A percentile compares a stretch with the other conserved stretches of the same genome.
phyloP scores from a whole-genome alignment of 2,888 invertebrate species.

The Synanthedon tipuliformis region DNA sequence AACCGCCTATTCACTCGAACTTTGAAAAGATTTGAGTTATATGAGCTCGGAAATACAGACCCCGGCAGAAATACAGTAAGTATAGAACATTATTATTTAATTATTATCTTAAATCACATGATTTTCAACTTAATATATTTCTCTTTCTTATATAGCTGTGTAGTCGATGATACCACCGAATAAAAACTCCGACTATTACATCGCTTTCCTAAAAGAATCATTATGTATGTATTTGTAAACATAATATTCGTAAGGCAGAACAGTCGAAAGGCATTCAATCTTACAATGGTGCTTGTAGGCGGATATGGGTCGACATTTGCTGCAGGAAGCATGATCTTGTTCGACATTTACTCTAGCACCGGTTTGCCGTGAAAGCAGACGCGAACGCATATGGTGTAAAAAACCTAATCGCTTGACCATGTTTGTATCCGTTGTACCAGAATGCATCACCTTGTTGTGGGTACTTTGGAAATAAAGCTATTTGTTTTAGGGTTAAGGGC shows the following conservation, averaged over 20 bases:
- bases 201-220: too few species aligned
- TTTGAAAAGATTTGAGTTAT: too few species aligned
- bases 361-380: slow-evolving; percentile 33
- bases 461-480: not conserved
- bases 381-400: slow-evolving; percentile 7
- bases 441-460: not conserved
- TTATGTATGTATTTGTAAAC: not conserved
- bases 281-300: slow-evolving; percentile 12
- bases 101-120: too few species aligned
- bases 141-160: too few species aligned
- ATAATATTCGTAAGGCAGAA: not conserved
- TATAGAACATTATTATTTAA: too few species aligned
- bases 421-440: not conserved
- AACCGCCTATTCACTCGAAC: too few species aligned
- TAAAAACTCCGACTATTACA: too few species aligned
- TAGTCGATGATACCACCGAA: too few species aligned
- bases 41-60: too few species aligned
- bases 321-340: slow-evolving; percentile 22
- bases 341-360: slow-evolving; percentile 5
- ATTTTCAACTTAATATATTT: too few species aligned
- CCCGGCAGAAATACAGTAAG: too few species aligned
- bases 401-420: not conserved
- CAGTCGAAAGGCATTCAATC: not conserved
- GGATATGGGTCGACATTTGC: slow-evolving; percentile 29
- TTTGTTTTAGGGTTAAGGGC: too few species aligned